Percentiles rank a stretch among this genome's conserved stretches.
These are phyloP conservation scores for Phylloscopus trochilus DNA, from an alignment of 2,113 vertebrate genomes.

Conservation along the genomic window DNA sequence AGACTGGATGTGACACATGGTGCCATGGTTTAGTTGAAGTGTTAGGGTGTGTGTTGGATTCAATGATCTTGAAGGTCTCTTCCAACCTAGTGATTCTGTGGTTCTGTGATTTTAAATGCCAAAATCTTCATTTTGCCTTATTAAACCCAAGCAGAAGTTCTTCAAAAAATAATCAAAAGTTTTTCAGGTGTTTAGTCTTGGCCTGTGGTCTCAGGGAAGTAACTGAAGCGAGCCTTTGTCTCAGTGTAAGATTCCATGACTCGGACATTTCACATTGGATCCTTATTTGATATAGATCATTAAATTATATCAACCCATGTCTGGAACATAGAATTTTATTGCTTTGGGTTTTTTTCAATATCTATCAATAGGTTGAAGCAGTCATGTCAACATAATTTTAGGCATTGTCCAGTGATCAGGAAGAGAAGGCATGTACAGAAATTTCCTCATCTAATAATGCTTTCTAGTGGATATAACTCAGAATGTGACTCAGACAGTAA, in stretches of 20 bases:
- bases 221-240: background rate
- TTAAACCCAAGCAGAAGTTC: background rate
- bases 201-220: background rate
- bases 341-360: background rate
- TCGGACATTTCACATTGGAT: background rate
- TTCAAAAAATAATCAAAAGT: background rate
- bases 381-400: background rate
- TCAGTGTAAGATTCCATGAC: background rate
- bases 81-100: background rate
- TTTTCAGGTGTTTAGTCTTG: background rate
- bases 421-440: background rate
- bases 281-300: background rate
- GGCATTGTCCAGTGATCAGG: background rate
- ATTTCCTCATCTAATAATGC: background rate
- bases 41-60: background rate
- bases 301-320: background rate
- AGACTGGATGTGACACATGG: fast-evolving
- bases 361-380: background rate
- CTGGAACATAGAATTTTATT: background rate
- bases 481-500: background rate
- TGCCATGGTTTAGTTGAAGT: background rate
- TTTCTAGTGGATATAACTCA: background rate
- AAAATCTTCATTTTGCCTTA: background rate
- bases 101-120: background rate
- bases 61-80: background rate